Base-by-base conservation (phyloP, 2,797 vertebrate genomes). In the Galaxias olidus region DNA sequence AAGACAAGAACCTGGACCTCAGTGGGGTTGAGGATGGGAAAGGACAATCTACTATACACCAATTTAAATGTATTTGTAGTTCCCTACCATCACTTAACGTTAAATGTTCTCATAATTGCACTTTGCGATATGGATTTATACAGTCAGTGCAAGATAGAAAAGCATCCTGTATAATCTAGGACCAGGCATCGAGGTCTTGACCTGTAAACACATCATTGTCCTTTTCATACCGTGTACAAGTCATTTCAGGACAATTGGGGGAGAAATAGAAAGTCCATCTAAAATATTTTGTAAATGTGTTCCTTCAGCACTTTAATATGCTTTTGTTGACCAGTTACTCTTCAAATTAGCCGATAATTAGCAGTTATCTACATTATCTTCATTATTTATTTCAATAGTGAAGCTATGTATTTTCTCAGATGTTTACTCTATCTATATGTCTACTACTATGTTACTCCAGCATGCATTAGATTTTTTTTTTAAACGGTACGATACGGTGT, bases 241-340 rank as follows among this genome's bases (percentile, higher is more conserved):
- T 52, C 65, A 17, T 76, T 79, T 68, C 59, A 69, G 60, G 48
- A 82, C 76, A 76, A 62, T 66, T 53, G 9, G 42, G 52, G 63
- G 46, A 77, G 68, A 69, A 44, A 58, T 66, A 74, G 64, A 62
- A 30, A 68, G 62, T 48, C 54, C 72, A 47, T 66, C 68, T 20
- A 63, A 52, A 52, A 68, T 49, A 63, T 68, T 59, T 70, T 80
- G 74, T 42, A 63, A 55, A 54, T 64, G 72, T 55, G 19, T 71
- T 71, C 75, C 57, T 62, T 74, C 72, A 82, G 84, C 82, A 87
- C 80, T 82, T 88, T 78, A 85, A 48, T 14, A 72, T 75, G 69
- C 73, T 88, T 75, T 78, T 76, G 78, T 69, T 80, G 83, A 84
- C 77, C 63, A 75, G 75, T 75, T 63, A 74, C 72, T 77, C 69